A percentile compares a stretch with the other conserved stretches of the same genome.
Conservation (phyloP, 2,888 invertebrate species). For the Aelia acuminata region DNA sequence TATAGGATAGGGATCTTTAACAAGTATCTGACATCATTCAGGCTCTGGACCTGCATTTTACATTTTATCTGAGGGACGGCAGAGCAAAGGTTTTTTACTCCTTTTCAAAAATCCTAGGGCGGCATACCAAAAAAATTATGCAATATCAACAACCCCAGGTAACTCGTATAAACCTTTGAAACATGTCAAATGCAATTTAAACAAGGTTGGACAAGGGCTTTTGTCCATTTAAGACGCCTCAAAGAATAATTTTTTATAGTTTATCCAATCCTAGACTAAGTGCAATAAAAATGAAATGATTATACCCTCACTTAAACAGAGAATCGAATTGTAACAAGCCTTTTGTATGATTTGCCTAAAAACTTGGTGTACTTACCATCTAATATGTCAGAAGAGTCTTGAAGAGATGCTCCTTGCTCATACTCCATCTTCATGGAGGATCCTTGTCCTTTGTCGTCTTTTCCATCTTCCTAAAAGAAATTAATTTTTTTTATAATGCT, state of each 20-base stretch:
- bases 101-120: too few relatives aligned
- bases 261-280: neutral
- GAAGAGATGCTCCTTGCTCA: conserved; percentile 62
- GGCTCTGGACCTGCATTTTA: too few relatives aligned
- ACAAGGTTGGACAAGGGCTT: too few relatives aligned
- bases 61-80: too few relatives aligned
- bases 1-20: too few relatives aligned
- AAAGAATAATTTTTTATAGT: neutral
- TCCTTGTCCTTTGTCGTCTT: conserved; percentile 61
- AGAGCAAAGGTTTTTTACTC: too few relatives aligned
- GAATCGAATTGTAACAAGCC: conserved; percentile 53
- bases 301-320: neutral
- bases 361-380: conserved; percentile 62
- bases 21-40: too few relatives aligned
- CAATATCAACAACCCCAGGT: too few relatives aligned
- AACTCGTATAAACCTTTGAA: too few relatives aligned
- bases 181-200: too few relatives aligned
- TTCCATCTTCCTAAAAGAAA: conserved; percentile 61
- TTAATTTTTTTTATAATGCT: neutral
- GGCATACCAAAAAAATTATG: too few relatives aligned
- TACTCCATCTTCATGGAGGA: conserved; percentile 61
- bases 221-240: too few relatives aligned
- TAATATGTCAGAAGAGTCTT: conserved; percentile 62
- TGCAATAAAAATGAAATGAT: neutral
- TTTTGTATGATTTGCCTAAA: conserved; percentile 23